These are phyloP conservation scores for Vidua macroura DNA, from an alignment of 2,113 vertebrate species.

Conservation along the genomic window DNA sequence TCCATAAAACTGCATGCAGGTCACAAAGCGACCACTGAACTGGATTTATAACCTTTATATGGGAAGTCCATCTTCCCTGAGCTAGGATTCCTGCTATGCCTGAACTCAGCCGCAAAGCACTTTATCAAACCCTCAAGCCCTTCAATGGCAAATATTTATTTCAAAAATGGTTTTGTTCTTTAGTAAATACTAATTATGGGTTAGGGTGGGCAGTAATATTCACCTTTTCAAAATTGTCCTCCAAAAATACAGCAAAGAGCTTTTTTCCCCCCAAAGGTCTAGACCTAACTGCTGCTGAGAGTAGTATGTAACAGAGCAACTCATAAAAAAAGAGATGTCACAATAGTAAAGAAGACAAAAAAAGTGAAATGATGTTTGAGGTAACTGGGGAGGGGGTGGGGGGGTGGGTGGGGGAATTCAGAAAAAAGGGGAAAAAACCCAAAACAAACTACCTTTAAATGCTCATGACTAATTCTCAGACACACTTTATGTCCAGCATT, in stretches of 20 bases:
- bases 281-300: not conserved
- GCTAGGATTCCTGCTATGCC: not conserved
- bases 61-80: not conserved
- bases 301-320: not conserved
- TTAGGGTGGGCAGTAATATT: not conserved
- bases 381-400: not conserved
- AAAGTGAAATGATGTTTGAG: not conserved
- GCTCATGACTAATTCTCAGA: not conserved
- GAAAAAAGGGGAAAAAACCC: not conserved
- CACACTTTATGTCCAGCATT: not conserved
- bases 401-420: not conserved
- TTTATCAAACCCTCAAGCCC: not conserved
- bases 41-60: not conserved
- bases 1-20: not conserved
- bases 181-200: not conserved
- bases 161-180: not conserved
- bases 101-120: not conserved
- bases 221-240: not conserved
- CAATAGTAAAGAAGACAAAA: not conserved
- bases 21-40: not conserved
- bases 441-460: not conserved
- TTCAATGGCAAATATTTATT: not conserved
- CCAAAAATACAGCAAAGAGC: not conserved
- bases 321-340: not conserved
- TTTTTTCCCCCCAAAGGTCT: not conserved